phyloP scores from a whole-genome alignment of 2,797 vertebrate species.

The Etheostoma perlongum region DNA sequence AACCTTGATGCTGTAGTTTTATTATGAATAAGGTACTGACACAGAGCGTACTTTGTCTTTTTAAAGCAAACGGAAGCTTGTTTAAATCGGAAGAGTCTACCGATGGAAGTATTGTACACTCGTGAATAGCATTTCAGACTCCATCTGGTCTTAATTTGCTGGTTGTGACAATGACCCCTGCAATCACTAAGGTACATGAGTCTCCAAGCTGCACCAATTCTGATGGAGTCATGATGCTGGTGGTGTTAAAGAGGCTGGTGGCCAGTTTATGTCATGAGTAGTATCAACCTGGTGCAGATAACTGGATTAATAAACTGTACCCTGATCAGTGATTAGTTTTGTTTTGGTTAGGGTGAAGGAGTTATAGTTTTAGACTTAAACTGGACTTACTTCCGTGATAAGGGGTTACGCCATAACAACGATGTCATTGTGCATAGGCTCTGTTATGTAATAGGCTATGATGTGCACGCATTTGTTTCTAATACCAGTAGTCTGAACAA shows the following conservation, averaged over 20 bases:
- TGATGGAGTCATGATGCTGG: background rate
- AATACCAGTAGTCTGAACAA: background rate
- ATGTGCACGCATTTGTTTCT: background rate
- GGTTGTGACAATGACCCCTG: background rate
- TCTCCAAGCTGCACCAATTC: background rate
- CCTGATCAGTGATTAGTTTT: background rate
- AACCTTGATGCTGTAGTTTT: background rate
- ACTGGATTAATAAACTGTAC: background rate
- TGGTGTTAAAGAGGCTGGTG: background rate
- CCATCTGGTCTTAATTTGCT: background rate
- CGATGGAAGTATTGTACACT: background rate
- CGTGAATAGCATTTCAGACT: background rate
- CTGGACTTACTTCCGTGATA: background rate
- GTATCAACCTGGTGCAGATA: background rate
- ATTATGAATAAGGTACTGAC: conserved; percentile 10
- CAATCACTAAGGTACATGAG: background rate
- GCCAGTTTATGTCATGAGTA: background rate
- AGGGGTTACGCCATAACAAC: background rate
- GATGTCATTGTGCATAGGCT: too few relatives aligned
- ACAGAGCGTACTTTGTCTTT: conserved; percentile 1
- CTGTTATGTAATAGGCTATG: too few relatives aligned
- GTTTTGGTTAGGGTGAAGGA: background rate
- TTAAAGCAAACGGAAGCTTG: conserved; percentile 10
- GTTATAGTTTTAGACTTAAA: background rate
- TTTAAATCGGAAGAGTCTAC: conserved; percentile 3